Conservation (phyloP, 2,797 vertebrate genomes). For the Smutsia temminckii region DNA sequence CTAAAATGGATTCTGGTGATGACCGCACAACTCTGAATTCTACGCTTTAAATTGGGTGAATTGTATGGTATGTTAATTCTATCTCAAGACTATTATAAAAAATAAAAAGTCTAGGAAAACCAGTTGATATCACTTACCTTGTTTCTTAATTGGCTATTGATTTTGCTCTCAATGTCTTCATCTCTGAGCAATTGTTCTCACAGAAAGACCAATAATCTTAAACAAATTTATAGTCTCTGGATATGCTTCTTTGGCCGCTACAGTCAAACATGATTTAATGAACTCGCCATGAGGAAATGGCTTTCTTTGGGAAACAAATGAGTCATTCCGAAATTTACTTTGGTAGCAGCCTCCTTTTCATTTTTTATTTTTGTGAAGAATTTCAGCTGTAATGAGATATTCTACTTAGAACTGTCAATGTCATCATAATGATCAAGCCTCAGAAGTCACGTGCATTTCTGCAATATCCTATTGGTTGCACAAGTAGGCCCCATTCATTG, state of each 20-base stretch:
- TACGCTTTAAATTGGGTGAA: background rate
- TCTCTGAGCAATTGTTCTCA: background rate
- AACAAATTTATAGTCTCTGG: background rate
- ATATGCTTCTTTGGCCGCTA: background rate
- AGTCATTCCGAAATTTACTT: background rate
- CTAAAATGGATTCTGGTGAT: background rate
- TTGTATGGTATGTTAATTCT: background rate
- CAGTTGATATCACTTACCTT: background rate
- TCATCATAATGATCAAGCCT: background rate
- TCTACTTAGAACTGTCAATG: background rate
- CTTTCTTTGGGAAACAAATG: background rate
- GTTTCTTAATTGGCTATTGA: background rate
- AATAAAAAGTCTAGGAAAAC: background rate
- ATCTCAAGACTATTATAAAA: background rate
- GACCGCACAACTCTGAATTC: background rate
- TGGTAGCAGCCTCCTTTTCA: background rate
- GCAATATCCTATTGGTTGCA: background rate
- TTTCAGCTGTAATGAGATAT: background rate
- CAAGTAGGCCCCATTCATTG: background rate
- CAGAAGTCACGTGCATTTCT: background rate
- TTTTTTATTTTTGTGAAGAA: constrained; percentile 15
- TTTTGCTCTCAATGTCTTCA: background rate
- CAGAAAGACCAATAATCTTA: background rate
- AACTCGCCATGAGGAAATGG: background rate
- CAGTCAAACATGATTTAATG: constrained; percentile 2